Conservation (phyloP, 2,888 invertebrate genomes). For the Cosmopolites sordidus region DNA sequence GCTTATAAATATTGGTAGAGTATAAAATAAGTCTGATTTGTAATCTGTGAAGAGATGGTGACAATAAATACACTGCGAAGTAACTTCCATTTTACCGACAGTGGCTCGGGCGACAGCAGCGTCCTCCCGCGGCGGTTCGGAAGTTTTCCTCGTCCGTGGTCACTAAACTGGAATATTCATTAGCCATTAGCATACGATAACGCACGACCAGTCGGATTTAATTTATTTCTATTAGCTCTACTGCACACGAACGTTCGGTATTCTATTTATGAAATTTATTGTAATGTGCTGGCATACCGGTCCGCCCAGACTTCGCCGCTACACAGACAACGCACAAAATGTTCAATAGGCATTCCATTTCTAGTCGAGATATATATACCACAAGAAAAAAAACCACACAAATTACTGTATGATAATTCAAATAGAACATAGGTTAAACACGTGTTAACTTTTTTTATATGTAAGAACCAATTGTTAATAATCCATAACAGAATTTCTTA, state of each 20-base stretch:
- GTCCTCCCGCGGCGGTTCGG: neutral
- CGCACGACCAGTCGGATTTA: slow-evolving; percentile 21
- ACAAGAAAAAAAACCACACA: too few species aligned
- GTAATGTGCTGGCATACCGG: slow-evolving; percentile 27
- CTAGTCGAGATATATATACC: neutral
- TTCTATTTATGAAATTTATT: slow-evolving; percentile 30
- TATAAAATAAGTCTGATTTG: too few species aligned
- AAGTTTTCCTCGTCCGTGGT: neutral
- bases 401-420: too few species aligned
- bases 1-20: too few species aligned
- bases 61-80: too few species aligned
- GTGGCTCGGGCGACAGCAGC: neutral
- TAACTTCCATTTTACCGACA: too few species aligned
- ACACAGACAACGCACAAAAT: neutral
- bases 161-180: slow-evolving; percentile 26
- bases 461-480: too few species aligned
- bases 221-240: slow-evolving; percentile 29
- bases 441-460: too few species aligned
- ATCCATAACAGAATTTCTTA: too few species aligned
- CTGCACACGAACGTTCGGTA: slow-evolving; percentile 23
- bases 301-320: slow-evolving; percentile 19
- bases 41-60: too few species aligned
- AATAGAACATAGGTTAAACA: too few species aligned
- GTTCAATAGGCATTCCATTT: slow-evolving; percentile 5
- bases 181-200: slow-evolving; percentile 29